Evolutionary conservation across 2,797 vertebrate species (phyloP), one percentile per base, ranked within the genome.

Genomic region (Syncerus caffer): DNA sequence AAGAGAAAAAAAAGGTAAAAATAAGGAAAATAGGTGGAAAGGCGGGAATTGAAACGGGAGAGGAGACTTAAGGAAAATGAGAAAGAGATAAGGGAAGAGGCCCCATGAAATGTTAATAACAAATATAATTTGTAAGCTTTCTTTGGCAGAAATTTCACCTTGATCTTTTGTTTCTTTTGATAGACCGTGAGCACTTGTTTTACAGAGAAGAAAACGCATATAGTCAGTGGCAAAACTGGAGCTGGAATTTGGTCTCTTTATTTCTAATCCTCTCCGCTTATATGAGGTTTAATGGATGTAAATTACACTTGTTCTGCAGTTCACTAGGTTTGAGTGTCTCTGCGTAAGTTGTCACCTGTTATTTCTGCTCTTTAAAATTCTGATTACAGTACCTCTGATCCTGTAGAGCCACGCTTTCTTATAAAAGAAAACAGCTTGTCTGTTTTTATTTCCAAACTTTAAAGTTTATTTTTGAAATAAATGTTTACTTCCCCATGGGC

Each of bases 381-480:
- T 64, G 92, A 97, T 92, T 93, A 82, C 27, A 51, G 85, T 80
- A 57, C 95, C 89, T 95, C 45, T 62, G 51, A 31, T 83, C 50
- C 42, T 29, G 9, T 7, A 15, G n/a, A 95, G 50, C 15, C 89
- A 94, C 29, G 3, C 89, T 97, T 96, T 62, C 93, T 93, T 87
- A 85, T 25, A 31, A 29, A 87, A 60, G 94, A 85, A 97, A 97
- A 89, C 85, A 93, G 86, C 95, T 90, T 95, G 96, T 95, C 97
- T 95, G 90, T 50, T 97, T 97, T 97, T 96, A 97, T 97, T 96
- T 97, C 91, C 84, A 55, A 94, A 97, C 90, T 96, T 97, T 78
- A 85, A 96, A 96, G 97, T 97, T 97, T 97, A 97, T 96, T 96
- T 98, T 98, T 95, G 96, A 97, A 98, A 97, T 95, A 97, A 96